Conservation (phyloP, 37 sponge, comb jelly and placozoan species). For the Diacarnus erythraeanus region DNA sequence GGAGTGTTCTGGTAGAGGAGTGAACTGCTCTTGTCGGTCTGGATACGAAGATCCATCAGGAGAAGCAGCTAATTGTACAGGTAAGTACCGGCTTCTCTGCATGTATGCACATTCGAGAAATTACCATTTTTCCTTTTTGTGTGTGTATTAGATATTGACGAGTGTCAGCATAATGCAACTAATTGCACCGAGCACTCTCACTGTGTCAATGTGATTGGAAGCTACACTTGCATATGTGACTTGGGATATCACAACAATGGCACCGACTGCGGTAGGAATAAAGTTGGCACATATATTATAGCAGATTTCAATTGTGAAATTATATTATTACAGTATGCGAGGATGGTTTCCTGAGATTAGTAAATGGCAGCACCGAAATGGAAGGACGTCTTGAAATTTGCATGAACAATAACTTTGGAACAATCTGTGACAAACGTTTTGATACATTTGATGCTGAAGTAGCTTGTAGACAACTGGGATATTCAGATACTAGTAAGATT, state of each 20-base stretch:
- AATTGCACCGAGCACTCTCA: constrained; percentile 12
- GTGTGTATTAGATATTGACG: constrained; percentile 1
- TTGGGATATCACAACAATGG: constrained; percentile 29
- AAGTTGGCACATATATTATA: not conserved
- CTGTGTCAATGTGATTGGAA: constrained; percentile 31
- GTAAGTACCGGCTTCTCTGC: not conserved
- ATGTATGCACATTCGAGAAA: not conserved
- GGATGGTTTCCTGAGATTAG: constrained; percentile 14
- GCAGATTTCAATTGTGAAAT: not conserved
- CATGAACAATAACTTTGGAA: constrained; percentile 28
- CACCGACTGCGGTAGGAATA: not conserved
- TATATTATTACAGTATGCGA: constrained; percentile 1
- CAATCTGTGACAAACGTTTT: constrained; percentile 38
- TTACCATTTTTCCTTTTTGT: constrained; percentile 6
- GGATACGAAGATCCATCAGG: constrained; percentile 21
- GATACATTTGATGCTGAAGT: constrained; percentile 37
- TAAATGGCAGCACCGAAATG: not conserved
- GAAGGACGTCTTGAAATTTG: constrained; percentile 33
- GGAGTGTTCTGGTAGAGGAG: too few relatives aligned
- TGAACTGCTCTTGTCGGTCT: constrained; percentile 9
- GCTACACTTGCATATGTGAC: constrained; percentile 33
- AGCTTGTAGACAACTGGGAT: not conserved
- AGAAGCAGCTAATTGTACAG: constrained; percentile 11
- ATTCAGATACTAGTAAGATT: not conserved
- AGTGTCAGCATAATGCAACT: not conserved